phyloP scores from a whole-genome alignment of 2,113 vertebrate species.

The Numenius arquata region DNA sequence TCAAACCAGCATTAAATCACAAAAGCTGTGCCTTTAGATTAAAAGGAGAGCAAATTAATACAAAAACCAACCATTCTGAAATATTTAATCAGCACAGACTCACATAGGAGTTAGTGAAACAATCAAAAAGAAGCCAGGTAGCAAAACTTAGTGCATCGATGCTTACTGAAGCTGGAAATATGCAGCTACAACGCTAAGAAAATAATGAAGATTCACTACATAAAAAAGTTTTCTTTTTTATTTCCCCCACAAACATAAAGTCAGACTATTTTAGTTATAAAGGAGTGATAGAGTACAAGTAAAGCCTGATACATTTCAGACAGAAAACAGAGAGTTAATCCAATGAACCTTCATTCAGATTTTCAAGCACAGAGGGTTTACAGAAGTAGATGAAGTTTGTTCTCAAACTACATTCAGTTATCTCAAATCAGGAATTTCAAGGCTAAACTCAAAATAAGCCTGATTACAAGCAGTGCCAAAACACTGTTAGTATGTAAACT shows the following conservation, averaged over 20 bases:
- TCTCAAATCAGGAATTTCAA: neutral
- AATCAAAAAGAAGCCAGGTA: neutral
- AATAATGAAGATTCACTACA: neutral
- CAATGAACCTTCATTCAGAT: neutral
- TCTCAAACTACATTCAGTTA: neutral
- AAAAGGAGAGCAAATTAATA: neutral
- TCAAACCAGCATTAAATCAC: neutral
- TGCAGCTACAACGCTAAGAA: neutral
- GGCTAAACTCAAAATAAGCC: neutral
- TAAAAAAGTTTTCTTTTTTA: neutral
- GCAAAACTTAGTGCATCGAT: neutral
- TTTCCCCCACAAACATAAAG: neutral
- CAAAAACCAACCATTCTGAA: neutral
- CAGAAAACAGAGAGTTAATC: neutral
- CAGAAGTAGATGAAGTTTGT: neutral
- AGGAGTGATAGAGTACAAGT: fast-evolving
- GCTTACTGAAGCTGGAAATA: neutral
- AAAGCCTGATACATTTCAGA: neutral
- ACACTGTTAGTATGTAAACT: neutral
- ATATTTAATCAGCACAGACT: neutral
- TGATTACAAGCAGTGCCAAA: neutral
- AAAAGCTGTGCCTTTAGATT: neutral
- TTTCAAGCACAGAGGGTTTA: neutral
- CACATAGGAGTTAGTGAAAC: fast-evolving
- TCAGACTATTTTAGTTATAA: neutral